Percentiles rank a stretch among this genome's conserved stretches.
Conservation (phyloP, 2,113 vertebrate species). For the Chionomys nivalis region DNA sequence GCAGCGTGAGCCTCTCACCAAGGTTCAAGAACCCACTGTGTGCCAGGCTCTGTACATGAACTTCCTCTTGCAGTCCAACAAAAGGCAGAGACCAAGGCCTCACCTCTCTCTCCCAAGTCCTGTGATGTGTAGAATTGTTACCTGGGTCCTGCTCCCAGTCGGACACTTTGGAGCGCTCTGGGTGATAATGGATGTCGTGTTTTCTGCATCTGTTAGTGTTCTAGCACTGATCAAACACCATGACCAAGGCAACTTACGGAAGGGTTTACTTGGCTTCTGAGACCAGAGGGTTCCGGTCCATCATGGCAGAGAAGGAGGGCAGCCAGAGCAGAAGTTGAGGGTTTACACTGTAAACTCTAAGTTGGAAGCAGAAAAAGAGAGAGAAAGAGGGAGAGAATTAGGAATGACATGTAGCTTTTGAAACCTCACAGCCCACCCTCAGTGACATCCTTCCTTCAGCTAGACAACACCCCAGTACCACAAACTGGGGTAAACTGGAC, state of each 20-base stretch:
- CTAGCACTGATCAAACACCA: background rate
- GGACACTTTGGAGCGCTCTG: background rate
- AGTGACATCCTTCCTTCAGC: background rate
- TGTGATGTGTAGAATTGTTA: background rate
- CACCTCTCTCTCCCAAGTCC: background rate
- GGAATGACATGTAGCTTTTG: background rate
- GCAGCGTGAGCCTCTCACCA: background rate
- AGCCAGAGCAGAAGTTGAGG: background rate
- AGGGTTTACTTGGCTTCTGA: background rate
- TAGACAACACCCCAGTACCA: background rate
- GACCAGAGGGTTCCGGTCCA: background rate
- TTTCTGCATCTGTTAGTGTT: background rate
- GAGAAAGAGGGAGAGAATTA: background rate
- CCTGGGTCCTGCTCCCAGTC: rapidly evolving
- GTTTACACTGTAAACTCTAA: background rate
- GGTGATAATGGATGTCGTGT: background rate
- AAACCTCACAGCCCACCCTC: background rate
- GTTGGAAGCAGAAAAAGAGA: background rate
- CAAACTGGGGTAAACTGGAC: background rate
- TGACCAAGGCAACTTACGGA: background rate
- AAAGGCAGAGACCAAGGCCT: background rate
- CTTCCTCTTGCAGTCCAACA: background rate
- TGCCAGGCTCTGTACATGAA: background rate
- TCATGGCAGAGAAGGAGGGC: background rate
- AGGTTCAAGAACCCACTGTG: background rate